Percentiles rank a stretch among this genome's conserved stretches.
Evolutionary conservation across 2,113 vertebrate genomes (phyloP).

Genomic region (Pseudolaguvia tuberculata): DNA sequence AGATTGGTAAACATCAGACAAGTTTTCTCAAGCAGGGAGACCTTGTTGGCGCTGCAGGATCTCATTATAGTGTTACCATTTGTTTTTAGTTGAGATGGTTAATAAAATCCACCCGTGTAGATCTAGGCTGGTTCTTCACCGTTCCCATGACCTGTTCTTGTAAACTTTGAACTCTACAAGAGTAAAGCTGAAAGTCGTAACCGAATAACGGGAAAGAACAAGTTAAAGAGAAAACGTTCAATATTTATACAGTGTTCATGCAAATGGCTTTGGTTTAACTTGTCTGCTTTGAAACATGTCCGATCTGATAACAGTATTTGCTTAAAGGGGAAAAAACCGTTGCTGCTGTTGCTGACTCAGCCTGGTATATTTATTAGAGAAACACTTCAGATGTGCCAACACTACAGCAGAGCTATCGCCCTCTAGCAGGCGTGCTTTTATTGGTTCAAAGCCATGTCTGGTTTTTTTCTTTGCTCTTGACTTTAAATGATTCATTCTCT

Average conservation of each 20-base stretch:
- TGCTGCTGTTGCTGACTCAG: constrained; percentile 25
- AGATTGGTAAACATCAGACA: no score
- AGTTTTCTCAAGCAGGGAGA: no score
- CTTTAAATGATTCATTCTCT: neutral
- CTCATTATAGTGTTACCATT: no score
- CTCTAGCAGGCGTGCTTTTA: constrained; percentile 1
- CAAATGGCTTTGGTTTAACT: neutral
- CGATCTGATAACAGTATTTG: constrained; percentile 9
- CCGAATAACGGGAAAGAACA: no score
- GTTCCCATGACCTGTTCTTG: no score
- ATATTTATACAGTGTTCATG: neutral
- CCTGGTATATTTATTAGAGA: constrained; percentile 19
- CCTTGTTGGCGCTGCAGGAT: no score
- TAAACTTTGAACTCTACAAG: neutral
- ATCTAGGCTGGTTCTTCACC: no score
- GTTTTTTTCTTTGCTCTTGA: neutral
- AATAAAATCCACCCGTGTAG: no score
- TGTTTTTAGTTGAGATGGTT: no score
- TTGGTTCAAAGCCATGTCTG: neutral
- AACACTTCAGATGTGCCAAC: constrained; percentile 30
- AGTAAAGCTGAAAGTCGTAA: neutral
- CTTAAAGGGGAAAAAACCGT: constrained; percentile 17
- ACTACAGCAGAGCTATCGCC: constrained; percentile 12
- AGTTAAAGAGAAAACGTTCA: neutral
- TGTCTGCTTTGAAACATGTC: neutral